Evolutionary conservation across 2,797 vertebrate species (phyloP), one percentile per base, ranked within the genome.

Genomic region (Malurus splendens): DNA sequence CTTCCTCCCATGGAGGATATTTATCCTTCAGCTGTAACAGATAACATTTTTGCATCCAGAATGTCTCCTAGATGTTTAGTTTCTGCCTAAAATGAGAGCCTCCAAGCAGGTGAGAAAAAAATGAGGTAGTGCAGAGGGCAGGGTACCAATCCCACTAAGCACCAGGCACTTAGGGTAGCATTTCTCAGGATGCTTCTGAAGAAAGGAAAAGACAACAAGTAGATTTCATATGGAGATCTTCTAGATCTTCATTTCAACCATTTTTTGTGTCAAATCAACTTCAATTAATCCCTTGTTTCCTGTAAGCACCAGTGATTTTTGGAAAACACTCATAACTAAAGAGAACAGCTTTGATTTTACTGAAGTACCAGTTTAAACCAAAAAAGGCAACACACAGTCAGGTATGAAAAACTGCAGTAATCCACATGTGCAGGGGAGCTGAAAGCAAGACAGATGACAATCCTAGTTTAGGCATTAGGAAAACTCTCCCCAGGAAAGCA

Each of bases 371-470:
- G 47, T 55, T 85, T 75, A 92, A 87, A 87, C 93, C 87, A 95
- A 93, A 92, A 82, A 95, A 92, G 89, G 89, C 66, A 94, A 82
- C 55, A 77, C 44, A 77, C 3, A 4, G 76, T 74, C 89, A 93
- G 85, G 82, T 94, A 87, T 83, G 80, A 90, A 70, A 94, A 92
- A 86, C 56, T 82, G 55, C 73, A 92, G 85, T 41, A 87, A 87
- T 68, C 54, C 61, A 55, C 62, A 80, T 16, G 47, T 62, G 78
- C 73, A 61, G 50, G 20, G 42, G 67, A 89, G 60, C 56, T 75
- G 76, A 95, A 92, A 83, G 60, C 56, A 92, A 77, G 48, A 70
- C 64, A 82, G 73, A 92, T 1, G 3, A 67, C 66, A 89, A 85
- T 62, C 59, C 61, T 75, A 87, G 89, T 61, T 81, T 73, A 82